Evolutionary conservation across 1,140 invertebrate genomes (phyloP).

Genomic region (Portunus trituberculatus): DNA sequence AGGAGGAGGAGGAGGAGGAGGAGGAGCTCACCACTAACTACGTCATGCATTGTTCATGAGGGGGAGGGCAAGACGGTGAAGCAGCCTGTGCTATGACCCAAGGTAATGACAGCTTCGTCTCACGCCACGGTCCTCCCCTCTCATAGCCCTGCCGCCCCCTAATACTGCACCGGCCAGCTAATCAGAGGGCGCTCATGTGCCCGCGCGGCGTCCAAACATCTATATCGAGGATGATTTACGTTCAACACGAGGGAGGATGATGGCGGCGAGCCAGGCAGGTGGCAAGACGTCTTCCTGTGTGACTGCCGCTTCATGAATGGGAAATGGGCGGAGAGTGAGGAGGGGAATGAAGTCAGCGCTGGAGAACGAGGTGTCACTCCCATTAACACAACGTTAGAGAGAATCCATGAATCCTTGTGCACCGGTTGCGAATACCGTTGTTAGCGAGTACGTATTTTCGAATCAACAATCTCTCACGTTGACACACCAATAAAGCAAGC

Average conservation of each 20-base stretch:
- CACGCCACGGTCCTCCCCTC: neutral
- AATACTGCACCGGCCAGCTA: neutral
- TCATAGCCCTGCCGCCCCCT: neutral
- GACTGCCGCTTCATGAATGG: neutral
- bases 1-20: neutral
- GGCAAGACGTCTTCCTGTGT: neutral
- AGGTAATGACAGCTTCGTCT: neutral
- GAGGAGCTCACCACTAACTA: neutral
- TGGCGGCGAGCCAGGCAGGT: neutral
- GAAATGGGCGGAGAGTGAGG: neutral
- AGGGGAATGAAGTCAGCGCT: neutral
- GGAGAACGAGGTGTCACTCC: no score
- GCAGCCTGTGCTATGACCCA: neutral
- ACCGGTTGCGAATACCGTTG: no score
- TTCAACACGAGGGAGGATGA: neutral
- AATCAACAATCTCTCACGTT: no score
- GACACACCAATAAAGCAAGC: no score
- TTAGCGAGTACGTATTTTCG: no score
- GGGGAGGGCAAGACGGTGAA: neutral
- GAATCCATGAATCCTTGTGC: no score
- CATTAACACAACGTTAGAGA: no score
- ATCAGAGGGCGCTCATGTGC: neutral
- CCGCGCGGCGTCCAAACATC: neutral
- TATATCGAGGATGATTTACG: constrained; percentile 3
- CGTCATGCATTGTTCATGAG: constrained; percentile 2